A percentile compares a stretch with the other conserved stretches of the same genome.
Conservation (phyloP, 1,140 invertebrate species). For the Drosophila pectinifera region DNA sequence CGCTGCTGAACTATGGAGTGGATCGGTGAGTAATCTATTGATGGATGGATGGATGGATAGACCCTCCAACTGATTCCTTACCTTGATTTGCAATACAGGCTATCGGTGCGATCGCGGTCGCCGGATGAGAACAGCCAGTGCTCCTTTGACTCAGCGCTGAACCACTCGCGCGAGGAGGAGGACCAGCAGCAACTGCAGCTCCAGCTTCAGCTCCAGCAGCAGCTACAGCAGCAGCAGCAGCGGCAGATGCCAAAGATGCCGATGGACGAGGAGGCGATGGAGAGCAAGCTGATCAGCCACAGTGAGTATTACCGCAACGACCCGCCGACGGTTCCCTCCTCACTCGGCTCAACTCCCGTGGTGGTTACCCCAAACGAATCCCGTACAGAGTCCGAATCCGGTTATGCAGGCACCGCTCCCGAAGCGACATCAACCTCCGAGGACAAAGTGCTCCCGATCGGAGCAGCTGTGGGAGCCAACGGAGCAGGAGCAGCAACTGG, state of each 20-base stretch:
- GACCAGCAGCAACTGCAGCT: slow-evolving; percentile 80
- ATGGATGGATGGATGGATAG: too few species aligned
- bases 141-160: slow-evolving; percentile 93
- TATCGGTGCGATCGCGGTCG: slow-evolving; percentile 88
- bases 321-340: neutral
- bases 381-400: slow-evolving; percentile 9
- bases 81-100: slow-evolving; percentile 66
- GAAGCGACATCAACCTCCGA: slow-evolving; percentile 6
- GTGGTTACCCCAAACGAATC: slow-evolving; percentile 19
- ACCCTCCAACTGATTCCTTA: neutral
- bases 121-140: slow-evolving; percentile 91
- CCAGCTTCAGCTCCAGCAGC: slow-evolving; percentile 36
- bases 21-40: slow-evolving; percentile 84
- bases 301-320: slow-evolving; percentile 56
- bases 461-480: neutral
- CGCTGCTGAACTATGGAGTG: slow-evolving; percentile 86
- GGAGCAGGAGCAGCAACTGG: slow-evolving; percentile 12
- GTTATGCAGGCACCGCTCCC: too few species aligned
- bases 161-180: slow-evolving; percentile 92
- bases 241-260: slow-evolving; percentile 21
- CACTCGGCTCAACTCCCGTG: slow-evolving; percentile 24
- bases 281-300: slow-evolving; percentile 62
- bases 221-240: slow-evolving; percentile 23
- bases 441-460: slow-evolving; percentile 7
- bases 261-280: slow-evolving; percentile 49